Conservation (phyloP, 1,140 invertebrate genomes). For the Brachionus sp. region DNA sequence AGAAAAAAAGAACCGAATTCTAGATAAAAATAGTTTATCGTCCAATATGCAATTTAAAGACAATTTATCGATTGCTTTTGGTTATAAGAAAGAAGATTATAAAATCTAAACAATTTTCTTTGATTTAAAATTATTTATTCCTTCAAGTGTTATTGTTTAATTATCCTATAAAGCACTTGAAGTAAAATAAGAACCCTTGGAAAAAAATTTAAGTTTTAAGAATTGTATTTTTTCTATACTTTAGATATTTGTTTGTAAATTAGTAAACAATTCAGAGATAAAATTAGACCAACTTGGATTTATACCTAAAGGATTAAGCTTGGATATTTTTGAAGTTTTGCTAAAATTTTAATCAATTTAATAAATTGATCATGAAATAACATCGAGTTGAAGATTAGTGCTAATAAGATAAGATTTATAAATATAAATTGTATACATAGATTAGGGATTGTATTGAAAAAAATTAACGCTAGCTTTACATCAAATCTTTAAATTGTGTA, state of each 20-base stretch:
- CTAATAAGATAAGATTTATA: neutral
- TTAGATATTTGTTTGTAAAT: neutral
- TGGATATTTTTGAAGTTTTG: neutral
- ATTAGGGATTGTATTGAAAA: neutral
- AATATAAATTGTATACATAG: neutral
- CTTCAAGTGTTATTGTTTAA: neutral
- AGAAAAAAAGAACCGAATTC: no score
- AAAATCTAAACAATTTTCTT: neutral
- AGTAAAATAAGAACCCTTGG: neutral
- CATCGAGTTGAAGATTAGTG: slow-evolving; percentile 19
- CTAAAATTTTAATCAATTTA: neutral
- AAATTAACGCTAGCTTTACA: slow-evolving; percentile 5
- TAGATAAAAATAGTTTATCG: no score
- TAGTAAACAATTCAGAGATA: neutral
- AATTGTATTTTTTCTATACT: neutral
- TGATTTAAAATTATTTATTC: neutral
- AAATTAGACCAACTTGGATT: neutral
- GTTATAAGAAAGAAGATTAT: neutral
- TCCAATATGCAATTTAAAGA: no score
- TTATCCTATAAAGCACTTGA: neutral
- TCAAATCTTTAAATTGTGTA: neutral
- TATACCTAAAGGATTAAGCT: slow-evolving; percentile 17
- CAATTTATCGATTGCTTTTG: neutral
- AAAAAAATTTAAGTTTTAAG: neutral
- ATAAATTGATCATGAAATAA: slow-evolving; percentile 28